Evolutionary conservation across 2,797 vertebrate species (phyloP).

Genomic region (Gorsachius magnificus): DNA sequence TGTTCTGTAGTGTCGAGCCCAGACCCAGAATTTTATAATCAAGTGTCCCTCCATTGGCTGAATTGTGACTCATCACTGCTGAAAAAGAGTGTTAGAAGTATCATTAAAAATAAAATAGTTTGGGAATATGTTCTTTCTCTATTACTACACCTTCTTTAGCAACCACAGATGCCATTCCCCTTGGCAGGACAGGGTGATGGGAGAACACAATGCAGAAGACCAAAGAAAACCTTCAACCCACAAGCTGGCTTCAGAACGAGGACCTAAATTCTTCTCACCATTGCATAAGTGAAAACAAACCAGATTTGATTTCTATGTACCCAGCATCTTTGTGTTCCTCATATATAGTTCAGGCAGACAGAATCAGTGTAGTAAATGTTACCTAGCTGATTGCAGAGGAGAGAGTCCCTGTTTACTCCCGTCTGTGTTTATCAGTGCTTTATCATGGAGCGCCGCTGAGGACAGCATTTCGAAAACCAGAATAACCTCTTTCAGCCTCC

Average conservation of each 20-base stretch:
- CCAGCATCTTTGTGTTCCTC: background rate
- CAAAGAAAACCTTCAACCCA: background rate
- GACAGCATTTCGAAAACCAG: background rate
- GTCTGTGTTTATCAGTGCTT: fast-evolving
- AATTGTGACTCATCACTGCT: background rate
- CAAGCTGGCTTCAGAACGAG: background rate
- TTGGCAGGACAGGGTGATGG: background rate
- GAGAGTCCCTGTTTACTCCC: background rate
- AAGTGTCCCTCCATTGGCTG: background rate
- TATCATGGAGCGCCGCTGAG: background rate
- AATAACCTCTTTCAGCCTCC: constrained; percentile 4
- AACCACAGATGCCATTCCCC: background rate
- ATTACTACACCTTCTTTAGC: background rate
- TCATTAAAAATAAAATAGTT: background rate
- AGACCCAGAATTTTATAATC: background rate
- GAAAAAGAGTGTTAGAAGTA: background rate
- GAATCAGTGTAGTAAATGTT: background rate
- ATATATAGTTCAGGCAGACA: background rate
- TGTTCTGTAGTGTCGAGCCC: background rate
- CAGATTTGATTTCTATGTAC: background rate
- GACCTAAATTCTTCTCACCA: background rate
- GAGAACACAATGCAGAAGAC: background rate
- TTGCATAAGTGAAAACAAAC: background rate
- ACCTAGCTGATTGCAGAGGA: background rate
- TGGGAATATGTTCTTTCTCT: background rate